Percentiles rank a stretch among this genome's conserved stretches.
Conservation (phyloP, 2,113 vertebrate genomes). For the Pelodiscus sinensis region DNA sequence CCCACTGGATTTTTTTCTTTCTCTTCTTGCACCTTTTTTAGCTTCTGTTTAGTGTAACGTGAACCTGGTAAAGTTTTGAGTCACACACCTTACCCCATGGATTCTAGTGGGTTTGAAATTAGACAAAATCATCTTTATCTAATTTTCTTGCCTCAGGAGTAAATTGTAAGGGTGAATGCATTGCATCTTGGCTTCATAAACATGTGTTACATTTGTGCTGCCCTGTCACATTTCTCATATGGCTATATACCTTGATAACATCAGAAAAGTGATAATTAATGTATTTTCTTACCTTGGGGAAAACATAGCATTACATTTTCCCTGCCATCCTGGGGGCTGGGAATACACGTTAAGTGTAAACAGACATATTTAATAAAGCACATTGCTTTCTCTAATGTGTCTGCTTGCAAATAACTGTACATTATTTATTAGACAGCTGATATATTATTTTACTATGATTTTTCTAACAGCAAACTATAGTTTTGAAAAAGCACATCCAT, state of each 20-base stretch:
- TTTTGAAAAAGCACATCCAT: not conserved
- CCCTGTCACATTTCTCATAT: not conserved
- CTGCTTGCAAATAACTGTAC: not conserved
- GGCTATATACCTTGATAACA: not conserved
- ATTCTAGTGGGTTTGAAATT: not conserved
- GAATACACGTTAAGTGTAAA: not conserved
- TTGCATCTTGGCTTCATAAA: not conserved
- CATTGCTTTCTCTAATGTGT: not conserved
- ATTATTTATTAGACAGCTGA: not conserved
- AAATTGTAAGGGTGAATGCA: not conserved
- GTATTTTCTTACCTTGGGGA: not conserved
- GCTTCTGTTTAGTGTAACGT: not conserved
- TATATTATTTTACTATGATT: not conserved
- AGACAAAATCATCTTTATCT: not conserved
- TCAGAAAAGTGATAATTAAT: not conserved
- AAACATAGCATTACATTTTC: not conserved
- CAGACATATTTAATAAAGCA: not conserved
- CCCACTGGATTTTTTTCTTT: not conserved
- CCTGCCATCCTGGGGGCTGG: not conserved
- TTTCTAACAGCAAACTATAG: not conserved
- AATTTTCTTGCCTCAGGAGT: not conserved
- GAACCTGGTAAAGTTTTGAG: not conserved
- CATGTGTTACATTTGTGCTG: not conserved
- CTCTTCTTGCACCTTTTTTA: not conserved
- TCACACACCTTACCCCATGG: not conserved